Conservation (phyloP, 1,140 invertebrate species). For the Zaprionus camerounensis region DNA sequence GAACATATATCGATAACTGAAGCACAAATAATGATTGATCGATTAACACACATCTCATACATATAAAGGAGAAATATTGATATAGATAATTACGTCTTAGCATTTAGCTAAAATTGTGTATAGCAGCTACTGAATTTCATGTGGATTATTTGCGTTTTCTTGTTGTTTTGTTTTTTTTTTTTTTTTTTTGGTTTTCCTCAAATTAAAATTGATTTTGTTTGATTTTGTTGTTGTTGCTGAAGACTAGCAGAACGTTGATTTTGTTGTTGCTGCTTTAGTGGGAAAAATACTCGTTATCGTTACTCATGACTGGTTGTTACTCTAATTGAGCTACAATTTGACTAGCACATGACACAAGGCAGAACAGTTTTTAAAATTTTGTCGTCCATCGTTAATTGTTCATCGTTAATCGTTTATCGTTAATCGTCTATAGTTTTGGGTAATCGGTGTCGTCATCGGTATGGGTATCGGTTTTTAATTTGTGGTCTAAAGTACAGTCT, state of each 20-base stretch:
- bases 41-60: slow-evolving; percentile 47
- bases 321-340: slow-evolving; percentile 19
- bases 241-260: slow-evolving; percentile 23
- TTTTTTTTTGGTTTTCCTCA: slow-evolving; percentile 3
- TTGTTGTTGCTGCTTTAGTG: slow-evolving; percentile 16
- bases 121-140: slow-evolving; percentile 70
- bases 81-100: slow-evolving; percentile 81
- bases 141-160: slow-evolving; percentile 41
- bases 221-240: slow-evolving; percentile 5
- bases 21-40: slow-evolving; percentile 21
- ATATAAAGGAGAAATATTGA: slow-evolving; percentile 43
- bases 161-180: slow-evolving; percentile 18
- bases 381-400: slow-evolving; percentile 13
- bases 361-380: not conserved
- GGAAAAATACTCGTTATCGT: slow-evolving; percentile 20
- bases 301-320: slow-evolving; percentile 24
- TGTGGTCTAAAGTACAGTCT: slow-evolving; percentile 81
- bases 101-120: slow-evolving; percentile 70
- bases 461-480: slow-evolving; percentile 29
- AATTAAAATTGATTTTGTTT: slow-evolving; percentile 13
- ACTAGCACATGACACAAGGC: slow-evolving; percentile 39
- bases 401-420: slow-evolving; percentile 4
- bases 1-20: slow-evolving; percentile 9
- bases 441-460: not conserved
- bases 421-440: slow-evolving; percentile 16